phyloP scores from a whole-genome alignment of 2,113 vertebrate genomes.

The Cheilinus undulatus region DNA sequence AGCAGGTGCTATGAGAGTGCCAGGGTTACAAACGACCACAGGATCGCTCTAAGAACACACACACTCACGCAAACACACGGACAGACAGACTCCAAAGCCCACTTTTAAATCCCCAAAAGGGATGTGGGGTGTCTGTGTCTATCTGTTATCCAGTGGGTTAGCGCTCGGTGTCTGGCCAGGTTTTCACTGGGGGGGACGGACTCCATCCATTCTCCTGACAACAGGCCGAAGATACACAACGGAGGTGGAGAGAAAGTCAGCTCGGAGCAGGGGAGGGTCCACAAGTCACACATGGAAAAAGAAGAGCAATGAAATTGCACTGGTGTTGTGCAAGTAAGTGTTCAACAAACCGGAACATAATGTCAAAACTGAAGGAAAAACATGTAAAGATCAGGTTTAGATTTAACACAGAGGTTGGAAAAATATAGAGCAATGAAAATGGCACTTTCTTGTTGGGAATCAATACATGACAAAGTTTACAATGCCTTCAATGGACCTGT shows the following conservation, averaged over 20 bases:
- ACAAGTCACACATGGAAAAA: slow-evolving; percentile 43
- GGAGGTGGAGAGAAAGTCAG: slow-evolving; percentile 51
- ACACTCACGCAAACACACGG: slow-evolving; percentile 14
- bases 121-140: slow-evolving; percentile 87
- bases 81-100: slow-evolving; percentile 85
- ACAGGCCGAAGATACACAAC: slow-evolving; percentile 85
- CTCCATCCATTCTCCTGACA: slow-evolving; percentile 97
- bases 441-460: too few relatives aligned
- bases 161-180: slow-evolving; percentile 89
- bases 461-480: too few relatives aligned
- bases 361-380: slow-evolving; percentile 20
- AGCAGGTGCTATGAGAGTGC: slow-evolving; percentile 89
- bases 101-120: slow-evolving; percentile 94
- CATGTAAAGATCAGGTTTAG: slow-evolving; percentile 24
- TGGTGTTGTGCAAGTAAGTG: slow-evolving; percentile 22
- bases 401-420: slow-evolving; percentile 4
- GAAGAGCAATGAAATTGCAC: slow-evolving; percentile 31
- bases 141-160: slow-evolving; percentile 97
- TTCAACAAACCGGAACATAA: slow-evolving; percentile 51
- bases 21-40: slow-evolving; percentile 93
- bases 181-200: slow-evolving; percentile 90
- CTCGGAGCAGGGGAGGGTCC: slow-evolving; percentile 84
- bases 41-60: slow-evolving; percentile 79
- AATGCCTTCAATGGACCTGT: too few relatives aligned
- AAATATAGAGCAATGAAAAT: too few relatives aligned